Evolutionary conservation across 2,113 vertebrate genomes (phyloP).

Genomic region (Macroglossus sobrinus): DNA sequence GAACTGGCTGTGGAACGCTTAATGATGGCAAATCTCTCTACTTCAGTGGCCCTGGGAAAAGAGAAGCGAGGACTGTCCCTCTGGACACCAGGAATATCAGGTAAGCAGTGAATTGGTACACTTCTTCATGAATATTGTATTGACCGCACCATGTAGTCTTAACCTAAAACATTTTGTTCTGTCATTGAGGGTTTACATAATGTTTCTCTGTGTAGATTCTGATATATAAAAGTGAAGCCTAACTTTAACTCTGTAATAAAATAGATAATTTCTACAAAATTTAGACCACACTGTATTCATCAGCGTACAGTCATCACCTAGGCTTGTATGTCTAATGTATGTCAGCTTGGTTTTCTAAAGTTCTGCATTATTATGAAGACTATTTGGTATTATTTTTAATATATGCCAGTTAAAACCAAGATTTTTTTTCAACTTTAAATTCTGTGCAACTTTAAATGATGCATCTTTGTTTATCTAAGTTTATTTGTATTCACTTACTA

Average conservation of each 20-base stretch:
- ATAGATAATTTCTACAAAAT: not conserved
- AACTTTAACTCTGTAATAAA: not conserved
- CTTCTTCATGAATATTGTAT: not conserved
- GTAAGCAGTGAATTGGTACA: conserved; percentile 74
- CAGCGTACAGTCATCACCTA: not conserved
- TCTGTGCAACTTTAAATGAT: not conserved
- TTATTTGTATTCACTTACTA: not conserved
- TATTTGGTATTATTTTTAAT: not conserved
- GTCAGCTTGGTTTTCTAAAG: conserved; percentile 2
- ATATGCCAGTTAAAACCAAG: not conserved
- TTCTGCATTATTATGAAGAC: not conserved
- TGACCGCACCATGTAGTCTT: not conserved
- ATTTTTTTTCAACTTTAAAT: conserved; percentile 10
- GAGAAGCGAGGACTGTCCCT: conserved; percentile 92
- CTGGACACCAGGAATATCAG: conserved; percentile 96
- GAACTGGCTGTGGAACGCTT: conserved; percentile 93
- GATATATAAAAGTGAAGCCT: not conserved
- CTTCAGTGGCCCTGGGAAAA: conserved; percentile 92
- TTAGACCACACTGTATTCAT: not conserved
- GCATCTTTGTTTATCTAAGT: not conserved
- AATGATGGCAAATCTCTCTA: conserved; percentile 95
- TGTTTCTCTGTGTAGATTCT: not conserved
- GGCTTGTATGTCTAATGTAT: not conserved
- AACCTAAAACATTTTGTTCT: not conserved
- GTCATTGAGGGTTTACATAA: not conserved